Base-by-base conservation (phyloP, 2,113 vertebrate genomes). In the Potamarius usumacintae region DNA sequence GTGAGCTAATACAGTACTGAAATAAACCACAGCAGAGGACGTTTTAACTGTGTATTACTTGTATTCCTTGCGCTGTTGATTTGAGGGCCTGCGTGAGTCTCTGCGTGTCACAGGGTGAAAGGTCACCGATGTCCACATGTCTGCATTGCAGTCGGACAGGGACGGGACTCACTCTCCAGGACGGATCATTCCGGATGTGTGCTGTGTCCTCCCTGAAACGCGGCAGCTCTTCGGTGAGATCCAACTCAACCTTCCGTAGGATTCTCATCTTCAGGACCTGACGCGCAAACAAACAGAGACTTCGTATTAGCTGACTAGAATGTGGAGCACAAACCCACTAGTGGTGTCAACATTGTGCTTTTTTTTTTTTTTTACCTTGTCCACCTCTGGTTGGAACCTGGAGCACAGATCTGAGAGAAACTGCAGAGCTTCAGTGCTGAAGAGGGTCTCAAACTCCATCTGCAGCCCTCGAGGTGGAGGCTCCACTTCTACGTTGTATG, bases 51-150 rank as follows among this genome's bases (percentile, higher is more conserved):
- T 71, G 15, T 62, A 15, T 86, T 78, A 96, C 96, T 94, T 96
- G 94, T 89, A 96, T 91, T 82, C 96, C 95, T 86, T 96, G 95
- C 18, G 95, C 96, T 30, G 92, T 87, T 3, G 96, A 96, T 52
- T 87, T 89, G 12, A 95, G 92, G 72, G 92, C 95, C 88, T 84
- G 88, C 22, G 92, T 89, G 69, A 96, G 93, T 53, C 92, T 91
- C 76, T 94, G 87, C 0, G 93, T 96, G 30, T 96, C 92, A 52
- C 93, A 95, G 20, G 96, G 95, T 42, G 95, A 94, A 83, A 95
- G 86, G 84, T 96, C 96, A 14, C 96, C 95, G 5, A 96, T 91
- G 50, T 96, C 94, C 63, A 96, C 95, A 0, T 96, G 95, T 90
- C 95, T 95, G 80, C 90, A 96, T 88, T 92, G 92, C 17, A 96